Evolutionary conservation across 2,888 invertebrate species (phyloP).

Genomic region (Tortricodes alternella): DNA sequence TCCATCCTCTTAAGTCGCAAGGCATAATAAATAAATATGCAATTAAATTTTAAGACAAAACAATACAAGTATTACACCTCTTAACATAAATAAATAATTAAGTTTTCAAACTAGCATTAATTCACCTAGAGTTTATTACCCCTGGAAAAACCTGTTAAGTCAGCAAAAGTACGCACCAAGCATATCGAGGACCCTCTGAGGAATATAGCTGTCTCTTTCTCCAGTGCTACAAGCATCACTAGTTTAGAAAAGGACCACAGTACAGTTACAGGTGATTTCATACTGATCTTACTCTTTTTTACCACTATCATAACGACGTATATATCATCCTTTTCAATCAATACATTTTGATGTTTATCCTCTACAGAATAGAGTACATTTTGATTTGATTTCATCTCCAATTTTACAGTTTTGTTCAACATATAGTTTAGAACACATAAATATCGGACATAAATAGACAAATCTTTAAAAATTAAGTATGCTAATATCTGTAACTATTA

Average conservation of each 20-base stretch:
- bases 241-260: slow-evolving; percentile 45
- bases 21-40: not conserved
- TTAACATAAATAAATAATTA: slow-evolving; percentile 20
- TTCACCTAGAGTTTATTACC: slow-evolving; percentile 51
- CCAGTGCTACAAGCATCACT: slow-evolving; percentile 33
- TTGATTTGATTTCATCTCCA: slow-evolving; percentile 57
- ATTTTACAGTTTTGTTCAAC: slow-evolving; percentile 51
- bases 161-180: slow-evolving; percentile 67
- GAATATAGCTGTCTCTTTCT: slow-evolving; percentile 54
- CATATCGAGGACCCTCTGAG: slow-evolving; percentile 39
- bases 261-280: slow-evolving; percentile 51
- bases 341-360: slow-evolving; percentile 43
- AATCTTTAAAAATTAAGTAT: not conserved
- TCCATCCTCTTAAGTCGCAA: not conserved
- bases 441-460: slow-evolving; percentile 42
- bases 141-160: slow-evolving; percentile 74
- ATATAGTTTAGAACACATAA: slow-evolving; percentile 53
- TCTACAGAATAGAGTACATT: slow-evolving; percentile 39
- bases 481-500: not conserved
- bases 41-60: not conserved
- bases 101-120: slow-evolving; percentile 17
- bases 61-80: not conserved
- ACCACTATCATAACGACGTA: slow-evolving; percentile 47
- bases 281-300: slow-evolving; percentile 54
- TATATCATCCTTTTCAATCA: slow-evolving; percentile 33